Conservation (phyloP, 1,140 invertebrate genomes). For the Calosoma granatense region DNA sequence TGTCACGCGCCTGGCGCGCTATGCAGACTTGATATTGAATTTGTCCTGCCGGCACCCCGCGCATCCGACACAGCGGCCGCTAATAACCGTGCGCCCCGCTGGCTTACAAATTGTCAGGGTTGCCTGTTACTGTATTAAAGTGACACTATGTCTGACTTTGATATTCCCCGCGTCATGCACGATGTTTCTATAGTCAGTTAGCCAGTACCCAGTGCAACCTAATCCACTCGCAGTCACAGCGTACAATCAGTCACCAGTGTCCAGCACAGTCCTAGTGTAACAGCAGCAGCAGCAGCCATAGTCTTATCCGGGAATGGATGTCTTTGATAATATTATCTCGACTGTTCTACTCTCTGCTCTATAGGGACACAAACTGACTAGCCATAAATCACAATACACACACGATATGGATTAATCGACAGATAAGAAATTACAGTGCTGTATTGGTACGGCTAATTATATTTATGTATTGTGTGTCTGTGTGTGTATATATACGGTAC, state of each 20-base stretch:
- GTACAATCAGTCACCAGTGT: not conserved
- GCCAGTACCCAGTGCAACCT: not conserved
- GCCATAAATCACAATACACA: conserved; percentile 1
- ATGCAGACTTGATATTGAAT: conserved; percentile 3
- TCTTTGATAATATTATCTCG: too few species aligned
- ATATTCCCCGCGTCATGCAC: too few species aligned
- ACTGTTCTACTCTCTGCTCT: too few species aligned
- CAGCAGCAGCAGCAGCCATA: not conserved
- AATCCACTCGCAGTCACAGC: not conserved
- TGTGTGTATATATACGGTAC: not conserved
- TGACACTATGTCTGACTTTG: conserved; percentile 1
- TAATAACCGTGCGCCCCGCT: not conserved
- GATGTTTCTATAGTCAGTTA: too few species aligned
- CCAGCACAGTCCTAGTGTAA: not conserved
- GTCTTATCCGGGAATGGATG: not conserved
- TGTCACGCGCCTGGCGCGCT: not conserved
- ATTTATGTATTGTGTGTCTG: not conserved
- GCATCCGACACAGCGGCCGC: not conserved
- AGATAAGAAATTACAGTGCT: not conserved
- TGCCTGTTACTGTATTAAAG: not conserved
- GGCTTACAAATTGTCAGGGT: conserved; percentile 4
- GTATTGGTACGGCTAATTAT: not conserved
- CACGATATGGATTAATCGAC: not conserved
- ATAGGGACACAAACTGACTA: not conserved
- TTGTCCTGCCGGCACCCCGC: not conserved